Evolutionary conservation across 2,888 invertebrate species (phyloP).

Genomic region (Ophion obscuratus): DNA sequence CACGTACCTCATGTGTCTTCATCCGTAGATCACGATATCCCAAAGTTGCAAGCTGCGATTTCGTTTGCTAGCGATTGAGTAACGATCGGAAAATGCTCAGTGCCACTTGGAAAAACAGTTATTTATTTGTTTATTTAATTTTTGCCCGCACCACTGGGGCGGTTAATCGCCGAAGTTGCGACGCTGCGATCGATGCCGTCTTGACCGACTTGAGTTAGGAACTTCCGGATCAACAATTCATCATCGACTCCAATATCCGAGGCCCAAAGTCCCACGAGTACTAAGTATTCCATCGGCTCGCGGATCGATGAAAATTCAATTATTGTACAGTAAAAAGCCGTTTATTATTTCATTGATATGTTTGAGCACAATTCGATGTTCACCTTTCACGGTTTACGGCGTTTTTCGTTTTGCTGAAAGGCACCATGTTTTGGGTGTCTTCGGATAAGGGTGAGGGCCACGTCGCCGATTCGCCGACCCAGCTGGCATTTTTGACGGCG

Average conservation of each 20-base stretch:
- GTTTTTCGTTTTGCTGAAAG: background rate
- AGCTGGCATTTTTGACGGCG: background rate
- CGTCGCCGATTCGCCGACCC: constrained; percentile 17
- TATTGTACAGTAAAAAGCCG: background rate
- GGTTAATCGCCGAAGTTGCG: constrained; percentile 9
- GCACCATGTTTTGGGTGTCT: background rate
- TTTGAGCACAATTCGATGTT: background rate
- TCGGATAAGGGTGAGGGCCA: background rate
- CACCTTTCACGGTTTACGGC: background rate
- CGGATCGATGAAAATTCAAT: background rate
- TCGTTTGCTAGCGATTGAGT: background rate
- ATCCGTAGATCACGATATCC: background rate
- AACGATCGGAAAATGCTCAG: background rate
- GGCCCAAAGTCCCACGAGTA: background rate
- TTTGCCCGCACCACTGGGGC: background rate
- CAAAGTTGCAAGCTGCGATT: background rate
- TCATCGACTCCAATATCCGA: background rate
- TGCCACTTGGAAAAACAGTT: background rate
- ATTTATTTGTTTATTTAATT: constrained; percentile 7
- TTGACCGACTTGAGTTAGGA: background rate
- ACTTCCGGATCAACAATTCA: background rate
- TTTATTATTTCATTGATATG: background rate
- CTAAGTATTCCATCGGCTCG: background rate
- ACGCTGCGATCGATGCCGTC: background rate
- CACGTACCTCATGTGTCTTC: too few species aligned